Conservation (phyloP, 2,888 invertebrate species). For the Sthenelais limicola region DNA sequence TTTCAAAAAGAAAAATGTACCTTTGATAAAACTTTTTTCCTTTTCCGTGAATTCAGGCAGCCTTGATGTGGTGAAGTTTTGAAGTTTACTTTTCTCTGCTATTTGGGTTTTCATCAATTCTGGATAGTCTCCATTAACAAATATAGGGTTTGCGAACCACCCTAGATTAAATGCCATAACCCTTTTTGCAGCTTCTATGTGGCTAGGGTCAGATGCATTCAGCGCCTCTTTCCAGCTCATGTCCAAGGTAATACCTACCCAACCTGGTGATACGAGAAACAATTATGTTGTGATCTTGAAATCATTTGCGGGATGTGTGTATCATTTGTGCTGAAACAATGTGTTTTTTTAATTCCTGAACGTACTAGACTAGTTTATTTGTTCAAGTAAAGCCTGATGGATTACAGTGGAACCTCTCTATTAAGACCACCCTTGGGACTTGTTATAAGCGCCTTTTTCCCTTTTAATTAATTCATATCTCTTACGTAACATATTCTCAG, state of each 20-base stretch:
- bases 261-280: constrained; percentile 41
- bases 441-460: no score
- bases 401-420: no score
- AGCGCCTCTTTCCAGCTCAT: constrained; percentile 51
- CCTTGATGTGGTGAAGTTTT: constrained; percentile 51
- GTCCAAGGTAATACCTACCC: constrained; percentile 49
- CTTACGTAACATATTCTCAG: no score
- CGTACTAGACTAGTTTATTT: no score
- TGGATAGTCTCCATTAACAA: constrained; percentile 59
- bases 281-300: neutral
- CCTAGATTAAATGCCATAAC: constrained; percentile 55
- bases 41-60: constrained; percentile 66
- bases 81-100: neutral
- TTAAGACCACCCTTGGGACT: no score
- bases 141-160: constrained; percentile 66
- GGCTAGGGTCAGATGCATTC: constrained; percentile 34
- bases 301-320: no score
- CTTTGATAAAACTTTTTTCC: constrained; percentile 59
- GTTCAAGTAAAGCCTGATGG: no score
- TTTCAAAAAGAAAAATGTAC: no score
- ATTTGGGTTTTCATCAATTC: constrained; percentile 40
- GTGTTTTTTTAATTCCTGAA: no score
- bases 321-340: no score
- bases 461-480: no score
- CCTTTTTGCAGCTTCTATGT: constrained; percentile 48